Base-by-base conservation (phyloP, 2,888 invertebrate species). In the Dichetophora obliterata region DNA sequence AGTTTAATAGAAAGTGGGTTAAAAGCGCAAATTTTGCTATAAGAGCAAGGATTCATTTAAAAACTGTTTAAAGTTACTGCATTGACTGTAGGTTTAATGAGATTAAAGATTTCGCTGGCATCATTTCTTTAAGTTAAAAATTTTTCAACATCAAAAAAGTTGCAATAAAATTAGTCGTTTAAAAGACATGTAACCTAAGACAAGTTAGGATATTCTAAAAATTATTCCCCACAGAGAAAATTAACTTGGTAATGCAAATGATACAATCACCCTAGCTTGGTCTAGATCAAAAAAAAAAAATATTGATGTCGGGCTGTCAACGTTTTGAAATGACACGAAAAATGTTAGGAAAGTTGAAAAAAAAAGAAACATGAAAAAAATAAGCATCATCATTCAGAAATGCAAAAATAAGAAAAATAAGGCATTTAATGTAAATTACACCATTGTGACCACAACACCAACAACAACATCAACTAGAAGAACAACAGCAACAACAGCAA, bases 371-470 rank as follows among this genome's bases (percentile, higher is more conserved):
- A 70, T 14, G 6, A 57, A 65, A 70, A 75, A 31, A 63, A 73
- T 4, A n/a, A n/a, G 16, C 9, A 16, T 2, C 1, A 24, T 43
- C 22, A 63, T 19, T 5, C 54, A 54, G 61, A 61, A 63, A 75
- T 75, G 75, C 61, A 63, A 61, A 76, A 76, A 76, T 76, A 70
- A 52, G 70, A 76, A 76, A 76, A 70, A 76, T 85, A 84, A 77
- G 84, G 85, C 82, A 86, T 87, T 88, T 88, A 88, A 87, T 87
- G 85, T 86, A 86, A 88, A 89, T 88, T 88, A 87, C 84, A 86
- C 88, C 88, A 87, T 86, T 89, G 89, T 89, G 89, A 87, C 87
- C 87, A 85, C 86, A 85, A 81, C 66, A 37, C 24, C 48, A 52
- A 52, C 52, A 61, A 22, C 43, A 59, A 59, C 61, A 52, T 43